Conservation (phyloP, 2,113 vertebrate genomes). For the Psophia crepitans region DNA sequence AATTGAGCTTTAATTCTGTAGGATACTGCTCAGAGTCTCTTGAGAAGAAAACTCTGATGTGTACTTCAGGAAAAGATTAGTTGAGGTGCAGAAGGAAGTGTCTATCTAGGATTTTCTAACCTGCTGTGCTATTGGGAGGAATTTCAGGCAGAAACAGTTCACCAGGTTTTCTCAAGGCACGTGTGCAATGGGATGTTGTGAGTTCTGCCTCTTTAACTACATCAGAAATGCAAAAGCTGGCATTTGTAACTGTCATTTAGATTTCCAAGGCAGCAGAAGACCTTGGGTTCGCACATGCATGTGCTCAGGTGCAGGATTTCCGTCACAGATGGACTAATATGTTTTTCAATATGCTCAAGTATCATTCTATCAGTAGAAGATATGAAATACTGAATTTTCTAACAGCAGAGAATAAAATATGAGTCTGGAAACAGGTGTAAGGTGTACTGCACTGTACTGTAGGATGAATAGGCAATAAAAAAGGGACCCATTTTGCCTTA, state of each 20-base stretch:
- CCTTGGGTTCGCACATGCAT: neutral
- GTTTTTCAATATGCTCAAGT: neutral
- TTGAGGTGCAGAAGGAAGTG: neutral
- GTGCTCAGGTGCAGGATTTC: neutral
- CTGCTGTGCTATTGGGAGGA: neutral
- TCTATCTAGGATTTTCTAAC: neutral
- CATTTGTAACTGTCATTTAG: neutral
- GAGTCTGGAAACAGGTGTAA: neutral
- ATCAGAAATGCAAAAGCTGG: neutral
- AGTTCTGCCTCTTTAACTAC: neutral
- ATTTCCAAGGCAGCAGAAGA: neutral
- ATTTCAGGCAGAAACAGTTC: neutral
- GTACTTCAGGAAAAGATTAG: neutral
- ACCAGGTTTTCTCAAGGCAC: neutral
- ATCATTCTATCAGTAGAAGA: neutral
- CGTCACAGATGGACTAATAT: neutral
- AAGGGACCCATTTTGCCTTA: neutral
- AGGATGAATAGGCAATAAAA: neutral
- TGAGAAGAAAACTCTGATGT: neutral
- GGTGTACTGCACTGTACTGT: rapidly evolving
- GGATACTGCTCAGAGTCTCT: neutral
- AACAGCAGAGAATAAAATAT: neutral
- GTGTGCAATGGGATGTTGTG: neutral
- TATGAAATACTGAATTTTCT: neutral
- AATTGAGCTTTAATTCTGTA: neutral